These are phyloP conservation scores for Muscicapa striata DNA, from an alignment of 2,797 vertebrate species.

Conservation along the genomic window DNA sequence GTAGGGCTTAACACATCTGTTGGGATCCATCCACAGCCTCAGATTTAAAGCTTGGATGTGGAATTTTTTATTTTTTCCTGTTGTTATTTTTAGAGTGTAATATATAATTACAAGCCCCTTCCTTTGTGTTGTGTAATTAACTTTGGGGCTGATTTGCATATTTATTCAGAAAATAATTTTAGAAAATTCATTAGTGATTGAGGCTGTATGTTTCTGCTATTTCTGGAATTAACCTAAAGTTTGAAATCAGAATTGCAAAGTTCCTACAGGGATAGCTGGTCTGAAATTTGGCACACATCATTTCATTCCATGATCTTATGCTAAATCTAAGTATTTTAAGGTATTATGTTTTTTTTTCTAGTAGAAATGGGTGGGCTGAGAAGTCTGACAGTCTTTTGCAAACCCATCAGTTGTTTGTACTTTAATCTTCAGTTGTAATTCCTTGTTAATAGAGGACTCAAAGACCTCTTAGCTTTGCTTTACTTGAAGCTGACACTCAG, in stretches of 20 bases:
- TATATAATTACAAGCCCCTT: not conserved
- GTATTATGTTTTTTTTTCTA: not conserved
- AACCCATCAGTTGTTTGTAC: not conserved
- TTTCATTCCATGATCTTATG: not conserved
- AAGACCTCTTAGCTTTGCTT: not conserved
- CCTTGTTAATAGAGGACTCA: not conserved
- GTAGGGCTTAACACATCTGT: not conserved
- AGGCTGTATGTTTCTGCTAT: not conserved
- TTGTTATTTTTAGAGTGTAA: not conserved
- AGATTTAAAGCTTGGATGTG: not conserved
- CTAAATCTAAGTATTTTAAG: not conserved
- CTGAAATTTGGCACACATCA: rapidly evolving
- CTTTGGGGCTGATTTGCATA: not conserved
- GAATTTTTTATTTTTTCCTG: not conserved
- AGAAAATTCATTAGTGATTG: not conserved
- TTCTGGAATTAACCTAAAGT: not conserved
- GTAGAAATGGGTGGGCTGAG: not conserved
- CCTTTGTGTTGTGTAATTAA: not conserved
- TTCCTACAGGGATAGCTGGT: not conserved
- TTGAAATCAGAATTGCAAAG: not conserved
- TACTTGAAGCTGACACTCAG: rapidly evolving
- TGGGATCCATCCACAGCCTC: not conserved
- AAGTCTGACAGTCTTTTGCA: not conserved
- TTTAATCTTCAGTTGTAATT: not conserved
- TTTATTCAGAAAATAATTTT: not conserved